Evolutionary conservation across 2,888 invertebrate species (phyloP), one percentile per base, ranked within the genome.

Genomic region (Phaonia tiefii): DNA sequence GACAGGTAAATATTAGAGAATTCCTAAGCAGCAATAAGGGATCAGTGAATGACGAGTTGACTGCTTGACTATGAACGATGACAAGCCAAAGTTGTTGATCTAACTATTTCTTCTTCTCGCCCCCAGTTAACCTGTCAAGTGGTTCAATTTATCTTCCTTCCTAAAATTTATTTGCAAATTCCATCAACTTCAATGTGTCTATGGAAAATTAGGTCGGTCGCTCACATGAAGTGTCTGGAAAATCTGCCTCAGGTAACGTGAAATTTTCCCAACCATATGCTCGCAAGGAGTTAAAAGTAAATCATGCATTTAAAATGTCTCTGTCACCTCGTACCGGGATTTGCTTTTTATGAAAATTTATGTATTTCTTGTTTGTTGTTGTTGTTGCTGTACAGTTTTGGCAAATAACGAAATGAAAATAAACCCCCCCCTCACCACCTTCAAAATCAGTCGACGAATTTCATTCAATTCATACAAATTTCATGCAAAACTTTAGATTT

Each of bases 401-500:
- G 63, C 63, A 63, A 63, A 63, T 63, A 63, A 42, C 63, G 63
- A 22, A 63, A 42, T 22, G 39, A 22, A 63, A 17, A 63, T 63
- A 63, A 63, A 63, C 42, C 22, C 42, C 42, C 26, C n/a, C 49
- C 31, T 2, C 1, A 51, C 17, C 17, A n/a, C n/a, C n/a, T n/a
- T n/a, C n/a, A n/a, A n/a, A n/a, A n/a, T n/a, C n/a, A n/a, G n/a
- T n/a, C n/a, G n/a, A n/a, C n/a, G 39, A 63, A 42, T 22, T 63
- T 65, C 42, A 66, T 79, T n/a, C 31, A 31, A 31, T 31, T 31
- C 31, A 63, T 37, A 31, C 72, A 75, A 75, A 74, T 78, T 78
- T 77, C 67, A 56, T 75, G 46, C 71, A 78, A 71, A 80, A 72
- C 63, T 75, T 67, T 39, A 77, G 67, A 78, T 81, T 81, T 81